Percentiles rank a stretch among this genome's conserved stretches.
phyloP scores from a whole-genome alignment of 2,113 vertebrate species.

The Syrmaticus mikado region DNA sequence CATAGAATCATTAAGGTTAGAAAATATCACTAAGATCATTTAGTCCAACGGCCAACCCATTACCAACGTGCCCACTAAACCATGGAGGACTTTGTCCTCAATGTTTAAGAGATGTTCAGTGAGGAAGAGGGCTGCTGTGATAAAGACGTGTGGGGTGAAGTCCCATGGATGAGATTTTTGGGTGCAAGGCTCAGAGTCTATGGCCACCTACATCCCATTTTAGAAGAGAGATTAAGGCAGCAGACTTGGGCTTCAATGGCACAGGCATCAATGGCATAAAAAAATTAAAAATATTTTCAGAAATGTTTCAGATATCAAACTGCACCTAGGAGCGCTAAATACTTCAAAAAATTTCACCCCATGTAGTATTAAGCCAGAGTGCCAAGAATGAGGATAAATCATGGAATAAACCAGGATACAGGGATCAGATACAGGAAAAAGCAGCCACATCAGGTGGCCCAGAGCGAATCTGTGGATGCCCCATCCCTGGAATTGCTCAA shows the following conservation, averaged over 20 bases:
- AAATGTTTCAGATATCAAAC: background rate
- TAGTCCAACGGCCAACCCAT: no score
- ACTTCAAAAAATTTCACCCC: background rate
- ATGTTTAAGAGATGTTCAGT: background rate
- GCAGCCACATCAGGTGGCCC: background rate
- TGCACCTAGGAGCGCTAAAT: background rate
- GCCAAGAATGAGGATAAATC: background rate
- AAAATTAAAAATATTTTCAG: background rate
- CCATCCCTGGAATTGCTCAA: no score
- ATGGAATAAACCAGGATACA: background rate
- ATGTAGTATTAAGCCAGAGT: background rate
- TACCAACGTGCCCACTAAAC: no score
- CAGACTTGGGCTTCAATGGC: background rate
- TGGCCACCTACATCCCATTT: background rate
- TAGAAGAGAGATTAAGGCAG: background rate
- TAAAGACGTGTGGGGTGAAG: accelerated
- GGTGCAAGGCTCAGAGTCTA: background rate
- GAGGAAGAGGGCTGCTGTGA: background rate
- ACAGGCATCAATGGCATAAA: no score
- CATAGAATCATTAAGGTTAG: no score
- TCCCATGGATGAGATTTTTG: background rate
- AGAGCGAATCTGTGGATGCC: no score
- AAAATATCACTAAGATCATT: no score
- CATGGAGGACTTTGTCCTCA: background rate
- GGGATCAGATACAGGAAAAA: background rate